Evolutionary conservation across 2,113 vertebrate species (phyloP).

Genomic region (Gopherus flavomarginatus): DNA sequence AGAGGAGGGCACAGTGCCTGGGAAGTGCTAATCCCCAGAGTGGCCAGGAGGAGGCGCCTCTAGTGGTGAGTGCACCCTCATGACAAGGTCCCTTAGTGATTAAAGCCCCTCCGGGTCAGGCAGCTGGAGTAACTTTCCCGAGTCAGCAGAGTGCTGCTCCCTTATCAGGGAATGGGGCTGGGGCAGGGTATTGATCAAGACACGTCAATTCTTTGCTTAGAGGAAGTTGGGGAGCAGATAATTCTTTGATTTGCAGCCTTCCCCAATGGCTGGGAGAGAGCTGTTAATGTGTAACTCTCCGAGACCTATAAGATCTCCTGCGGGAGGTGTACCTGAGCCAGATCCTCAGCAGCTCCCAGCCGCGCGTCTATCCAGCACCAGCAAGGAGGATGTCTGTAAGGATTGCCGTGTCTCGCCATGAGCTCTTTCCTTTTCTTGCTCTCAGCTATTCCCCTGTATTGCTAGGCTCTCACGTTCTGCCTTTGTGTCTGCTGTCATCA

Average conservation of each 20-base stretch:
- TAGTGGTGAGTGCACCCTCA: rapidly evolving
- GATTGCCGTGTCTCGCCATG: not conserved
- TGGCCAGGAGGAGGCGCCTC: not conserved
- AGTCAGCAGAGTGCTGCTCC: not conserved
- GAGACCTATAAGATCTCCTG: not conserved
- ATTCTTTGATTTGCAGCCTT: not conserved
- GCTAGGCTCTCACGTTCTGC: not conserved
- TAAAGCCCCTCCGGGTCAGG: not conserved
- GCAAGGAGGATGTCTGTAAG: slow-evolving; percentile 59
- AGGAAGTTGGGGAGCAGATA: not conserved
- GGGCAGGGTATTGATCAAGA: not conserved
- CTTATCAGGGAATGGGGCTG: not conserved
- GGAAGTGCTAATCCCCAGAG: not conserved
- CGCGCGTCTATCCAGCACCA: not conserved
- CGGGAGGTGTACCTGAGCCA: not conserved
- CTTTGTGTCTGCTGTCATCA: not conserved
- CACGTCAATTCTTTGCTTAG: not conserved
- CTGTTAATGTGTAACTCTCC: slow-evolving; percentile 62
- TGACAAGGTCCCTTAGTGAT: not conserved
- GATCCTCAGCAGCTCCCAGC: not conserved
- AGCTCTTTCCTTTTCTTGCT: not conserved
- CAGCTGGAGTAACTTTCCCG: not conserved
- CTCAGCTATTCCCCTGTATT: not conserved
- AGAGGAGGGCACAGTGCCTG: not conserved
- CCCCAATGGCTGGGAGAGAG: rapidly evolving